Evolutionary conservation across 2,888 invertebrate genomes (phyloP), one percentile per base, ranked within the genome.

Genomic region (Macropis europaea): DNA sequence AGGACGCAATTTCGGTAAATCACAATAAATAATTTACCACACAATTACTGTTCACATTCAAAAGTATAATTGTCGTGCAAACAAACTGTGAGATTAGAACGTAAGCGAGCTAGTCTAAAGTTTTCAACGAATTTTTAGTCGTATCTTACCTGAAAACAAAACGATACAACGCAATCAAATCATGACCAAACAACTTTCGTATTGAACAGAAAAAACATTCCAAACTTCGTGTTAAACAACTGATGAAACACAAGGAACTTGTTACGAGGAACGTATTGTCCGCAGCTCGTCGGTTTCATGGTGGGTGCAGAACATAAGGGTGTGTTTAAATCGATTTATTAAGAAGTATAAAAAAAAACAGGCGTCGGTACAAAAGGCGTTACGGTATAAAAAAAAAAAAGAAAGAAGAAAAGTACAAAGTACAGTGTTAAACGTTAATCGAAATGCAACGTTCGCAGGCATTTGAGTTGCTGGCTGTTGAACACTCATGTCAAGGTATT

Each of bases 401-500:
- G 32, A 45, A 63, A 30, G 30, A 34, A 43, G 56, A 48, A 57
- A 66, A 82, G 63, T 84, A 84, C 73, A 85, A 84, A 77, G 83
- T 84, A 83, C 79, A 82, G 74, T 73, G 77, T 79, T 82, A 82
- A 77, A 77, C 62, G 76, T 84, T 85, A 84, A 85, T 81, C 69
- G 77, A 70, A 76, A 84, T 81, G 81, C 79, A 82, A 79, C 62
- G 67, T 47, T 53, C 68, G 68, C 73, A 69, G 86, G 80, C 85
- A 86, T 84, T 80, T 83, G 66, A 73, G 82, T 66, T 74, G 86
- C 73, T 74, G 85, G 84, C 83, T 66, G 79, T 81, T 64, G 73
- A 79, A 81, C 67, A 73, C 82, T 77, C 76, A 77, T 77, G 83
- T 89, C 86, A 87, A 81, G 87, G 87, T 80, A 89, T 88, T 84